phyloP scores from a whole-genome alignment of 2,113 vertebrate species.

The Lynx canadensis region DNA sequence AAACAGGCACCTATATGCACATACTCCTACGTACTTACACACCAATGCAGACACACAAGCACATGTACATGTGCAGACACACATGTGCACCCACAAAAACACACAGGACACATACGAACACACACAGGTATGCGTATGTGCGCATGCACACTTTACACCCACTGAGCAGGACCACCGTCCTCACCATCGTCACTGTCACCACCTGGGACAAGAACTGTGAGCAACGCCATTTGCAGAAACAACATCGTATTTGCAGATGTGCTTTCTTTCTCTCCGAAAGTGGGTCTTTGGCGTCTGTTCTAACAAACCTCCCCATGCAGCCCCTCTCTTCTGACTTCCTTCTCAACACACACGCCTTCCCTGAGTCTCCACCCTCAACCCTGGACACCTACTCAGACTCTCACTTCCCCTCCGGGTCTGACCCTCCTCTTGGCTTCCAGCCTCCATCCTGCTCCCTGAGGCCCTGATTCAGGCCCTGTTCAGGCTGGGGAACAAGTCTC shows the following conservation, averaged over 20 bases:
- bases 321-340: not conserved
- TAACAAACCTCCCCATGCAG: not conserved
- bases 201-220: not conserved
- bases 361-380: not conserved
- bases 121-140: too few relatives aligned
- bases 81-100: not conserved
- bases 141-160: too few relatives aligned
- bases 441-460: not conserved
- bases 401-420: not conserved
- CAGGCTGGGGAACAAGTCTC: not conserved
- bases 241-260: not conserved
- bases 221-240: not conserved
- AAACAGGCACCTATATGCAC: not conserved
- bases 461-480: not conserved
- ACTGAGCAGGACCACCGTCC: not conserved
- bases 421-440: not conserved
- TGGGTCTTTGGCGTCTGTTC: not conserved
- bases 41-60: not conserved
- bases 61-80: not conserved
- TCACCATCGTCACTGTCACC: not conserved
- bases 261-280: not conserved
- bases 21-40: not conserved
- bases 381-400: not conserved
- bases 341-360: not conserved
- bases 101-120: too few relatives aligned